Evolutionary conservation across 2,113 vertebrate genomes (phyloP).

Genomic region (Peucedramus taeniatus): DNA sequence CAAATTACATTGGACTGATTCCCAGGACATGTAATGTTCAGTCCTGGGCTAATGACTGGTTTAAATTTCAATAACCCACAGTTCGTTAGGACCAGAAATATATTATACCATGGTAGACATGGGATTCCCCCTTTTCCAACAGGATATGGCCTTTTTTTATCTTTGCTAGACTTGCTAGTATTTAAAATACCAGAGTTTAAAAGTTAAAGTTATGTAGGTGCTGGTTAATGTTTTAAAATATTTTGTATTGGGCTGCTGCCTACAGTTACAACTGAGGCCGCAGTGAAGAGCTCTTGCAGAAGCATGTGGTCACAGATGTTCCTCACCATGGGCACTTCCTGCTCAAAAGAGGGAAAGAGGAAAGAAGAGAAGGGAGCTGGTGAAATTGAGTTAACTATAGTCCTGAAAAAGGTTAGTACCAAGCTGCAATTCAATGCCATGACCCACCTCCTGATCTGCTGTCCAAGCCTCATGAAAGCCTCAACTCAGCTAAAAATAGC

Average conservation of each 20-base stretch:
- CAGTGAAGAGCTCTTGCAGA: not conserved
- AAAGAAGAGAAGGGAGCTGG: not conserved
- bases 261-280: not conserved
- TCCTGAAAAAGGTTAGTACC: not conserved
- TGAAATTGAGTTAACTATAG: not conserved
- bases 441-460: not conserved
- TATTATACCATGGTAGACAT: not conserved
- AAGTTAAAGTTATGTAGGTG: not conserved
- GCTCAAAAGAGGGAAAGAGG: not conserved
- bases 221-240: not conserved
- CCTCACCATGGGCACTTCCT: not conserved
- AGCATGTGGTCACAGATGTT: fast-evolving
- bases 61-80: constrained; percentile 45
- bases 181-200: not conserved
- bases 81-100: constrained; percentile 34
- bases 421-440: not conserved
- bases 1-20: constrained; percentile 58
- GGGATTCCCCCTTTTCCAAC: constrained; percentile 37
- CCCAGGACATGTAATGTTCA: constrained; percentile 49
- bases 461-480: not conserved
- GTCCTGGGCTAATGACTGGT: constrained; percentile 38
- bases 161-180: not conserved
- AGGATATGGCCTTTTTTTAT: not conserved
- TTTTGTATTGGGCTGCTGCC: not conserved
- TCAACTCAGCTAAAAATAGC: not conserved